Evolutionary conservation across 2,888 invertebrate genomes (phyloP).

Genomic region (Agriopis aurantiaria): DNA sequence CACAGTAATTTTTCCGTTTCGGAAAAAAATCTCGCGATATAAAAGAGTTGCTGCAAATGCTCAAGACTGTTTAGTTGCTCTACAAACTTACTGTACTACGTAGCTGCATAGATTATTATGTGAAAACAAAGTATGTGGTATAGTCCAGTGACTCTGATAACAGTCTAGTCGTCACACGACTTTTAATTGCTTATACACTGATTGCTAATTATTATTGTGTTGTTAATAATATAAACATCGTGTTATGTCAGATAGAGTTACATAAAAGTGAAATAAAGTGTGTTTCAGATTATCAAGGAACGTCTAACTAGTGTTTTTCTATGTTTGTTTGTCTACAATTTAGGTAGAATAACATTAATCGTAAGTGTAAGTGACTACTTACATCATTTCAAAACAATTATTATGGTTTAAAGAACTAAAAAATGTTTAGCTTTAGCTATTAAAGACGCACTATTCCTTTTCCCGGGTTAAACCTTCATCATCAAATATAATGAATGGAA

Average conservation of each 20-base stretch:
- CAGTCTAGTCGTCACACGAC: background rate
- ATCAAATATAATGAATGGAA: too few relatives aligned
- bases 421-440: too few relatives aligned
- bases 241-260: background rate
- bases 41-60: background rate
- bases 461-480: too few relatives aligned
- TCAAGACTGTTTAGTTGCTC: conserved; percentile 19
- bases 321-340: background rate
- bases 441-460: too few relatives aligned
- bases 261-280: background rate
- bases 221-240: background rate
- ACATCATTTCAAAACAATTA: too few relatives aligned
- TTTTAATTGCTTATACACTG: conserved; percentile 1
- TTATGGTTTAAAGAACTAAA: too few relatives aligned
- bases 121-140: background rate
- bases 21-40: background rate
- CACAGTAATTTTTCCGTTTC: too few relatives aligned
- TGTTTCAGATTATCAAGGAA: background rate
- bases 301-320: background rate
- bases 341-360: too few relatives aligned
- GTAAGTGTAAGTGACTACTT: too few relatives aligned
- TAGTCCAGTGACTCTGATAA: conserved; percentile 14
- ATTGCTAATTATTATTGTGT: conserved; percentile 7
- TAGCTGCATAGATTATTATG: background rate
- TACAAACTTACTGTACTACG: background rate